Base-by-base conservation (phyloP, 2,797 vertebrate species). In the Macrochelys suwanniensis region DNA sequence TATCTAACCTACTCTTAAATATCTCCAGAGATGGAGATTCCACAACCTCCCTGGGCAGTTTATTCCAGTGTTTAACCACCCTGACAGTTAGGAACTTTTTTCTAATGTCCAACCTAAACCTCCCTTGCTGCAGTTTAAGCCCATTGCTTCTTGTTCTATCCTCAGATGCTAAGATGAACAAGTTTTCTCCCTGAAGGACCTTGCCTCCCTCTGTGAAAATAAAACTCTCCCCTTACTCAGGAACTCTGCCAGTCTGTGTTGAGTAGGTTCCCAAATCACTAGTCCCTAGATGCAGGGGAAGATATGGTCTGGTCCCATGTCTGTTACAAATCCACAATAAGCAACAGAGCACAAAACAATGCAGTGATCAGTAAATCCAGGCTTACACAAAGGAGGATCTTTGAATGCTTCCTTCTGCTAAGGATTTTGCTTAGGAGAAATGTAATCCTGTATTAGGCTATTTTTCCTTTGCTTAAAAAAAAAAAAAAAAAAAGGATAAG, bases 281-380 rank as follows among this genome's bases (percentile, higher is more conserved):
- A 51, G 59, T 42, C 42, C 59, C 80, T 51, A 84, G 42, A 82
- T 82, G 81, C 51, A 82, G 89, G 54, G 53, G 33, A 91, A 93
- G 84, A 47, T 84, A 92, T 56, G 54, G 54, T 78, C 61, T 93
- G 84, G 78, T 82, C 85, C 89, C 88, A 74, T 45, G 92, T 82
- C 42, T 78, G 82, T 54, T 84, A 17, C 26, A 21, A 92, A 85
- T 95, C 84, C 88, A 89, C n/a, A 5, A 80, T 89, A 87, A 82
- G 57, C n/a, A 89, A 37, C 37, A 76, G 45, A 81, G 8, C 57
- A 74, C 65, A 84, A 95, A 51, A 71, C 25, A 90, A 82, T 45
- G 74, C 94, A 94, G 88, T 85, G 88, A 95, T 96, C 96, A 85
- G 88, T 57, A 92, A 88, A 90, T 50, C 80, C 82, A 49, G 87